A percentile compares a stretch with the other conserved stretches of the same genome.
These are phyloP conservation scores for Rhogogaster chlorosoma DNA, from an alignment of 2,888 invertebrate genomes.

Conservation along the genomic window DNA sequence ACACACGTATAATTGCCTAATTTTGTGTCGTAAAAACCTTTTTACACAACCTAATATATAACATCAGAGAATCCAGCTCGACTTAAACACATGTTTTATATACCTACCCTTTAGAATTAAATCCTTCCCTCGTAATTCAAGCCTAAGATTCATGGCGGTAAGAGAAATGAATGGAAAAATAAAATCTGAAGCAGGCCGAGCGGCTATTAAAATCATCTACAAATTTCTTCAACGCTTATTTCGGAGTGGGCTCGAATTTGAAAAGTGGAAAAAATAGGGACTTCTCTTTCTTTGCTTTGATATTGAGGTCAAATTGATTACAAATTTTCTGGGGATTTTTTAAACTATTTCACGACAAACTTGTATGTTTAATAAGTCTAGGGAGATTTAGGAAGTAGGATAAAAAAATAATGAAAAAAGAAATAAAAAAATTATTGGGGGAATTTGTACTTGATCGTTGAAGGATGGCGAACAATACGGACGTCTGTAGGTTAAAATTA, in stretches of 20 bases:
- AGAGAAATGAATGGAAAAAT: background rate
- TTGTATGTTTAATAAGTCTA: background rate
- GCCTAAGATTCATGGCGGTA: background rate
- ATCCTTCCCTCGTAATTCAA: background rate
- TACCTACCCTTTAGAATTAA: background rate
- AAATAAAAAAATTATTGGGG: background rate
- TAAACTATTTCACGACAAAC: too few species aligned
- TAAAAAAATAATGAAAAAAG: background rate
- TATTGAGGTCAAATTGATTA: background rate
- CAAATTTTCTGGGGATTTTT: background rate
- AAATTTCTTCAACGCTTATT: background rate
- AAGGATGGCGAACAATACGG: background rate
- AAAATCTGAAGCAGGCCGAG: background rate
- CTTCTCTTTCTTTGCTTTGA: background rate
- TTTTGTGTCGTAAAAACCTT: background rate
- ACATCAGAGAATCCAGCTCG: background rate
- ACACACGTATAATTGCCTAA: background rate
- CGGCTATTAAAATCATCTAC: background rate
- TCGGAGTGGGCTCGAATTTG: background rate
- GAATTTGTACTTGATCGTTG: background rate
- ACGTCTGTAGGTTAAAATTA: conserved; percentile 4
- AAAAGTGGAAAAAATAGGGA: background rate
- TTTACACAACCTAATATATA: background rate
- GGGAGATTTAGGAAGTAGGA: background rate
- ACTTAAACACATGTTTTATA: conserved; percentile 2